Base-by-base conservation (phyloP, 2,888 invertebrate species). In the Hoplodrina blanda region DNA sequence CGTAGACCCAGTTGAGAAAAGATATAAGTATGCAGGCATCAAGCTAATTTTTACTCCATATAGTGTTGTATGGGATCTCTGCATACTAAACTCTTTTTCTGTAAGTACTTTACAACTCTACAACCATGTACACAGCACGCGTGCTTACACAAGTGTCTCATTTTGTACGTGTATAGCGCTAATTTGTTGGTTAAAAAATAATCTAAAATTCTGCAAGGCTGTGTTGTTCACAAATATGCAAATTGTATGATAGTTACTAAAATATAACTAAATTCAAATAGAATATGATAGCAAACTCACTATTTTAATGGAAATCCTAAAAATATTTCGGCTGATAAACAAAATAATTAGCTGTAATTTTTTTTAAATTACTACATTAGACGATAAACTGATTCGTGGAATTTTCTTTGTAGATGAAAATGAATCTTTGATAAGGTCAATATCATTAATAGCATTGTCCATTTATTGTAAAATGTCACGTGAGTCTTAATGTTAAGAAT, bases 401-500 rank as follows among this genome's bases (percentile, higher is more conserved):
- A n/a, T 49, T 41, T 69, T 57, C 33, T 15, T 44, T 44, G 11
- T 44, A 44, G 44, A 52, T 7, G 4, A 20, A 20, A 20, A 25
- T 15, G n/a, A 56, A 17, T 30, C 19, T 49, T 46, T 25, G 8
- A 41, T 41, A 17, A 17, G 10, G 15, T 46, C 55, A 41, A 56
- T 53, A 56, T 19, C 52, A 53, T 62, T 25, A 19, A 20, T 44
- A 30, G 52, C 25, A 53, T 59, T 74, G 64, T 69, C 63, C 63
- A 61, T 72, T 63, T 67, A 62, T 60, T 69, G 66, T 69, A 66
- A 60, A 63, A 54, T 68, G 68, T 81, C 78, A 66, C 60, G 76
- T 72, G 73, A 69, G 67, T 76, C 49, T 63, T 65, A 74, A 62
- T 75, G 56, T 61, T 79, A 81, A 72, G 75, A 44, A 60, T 80